Base-by-base conservation (phyloP, 2,888 invertebrate genomes). In the Cinara cedri region DNA sequence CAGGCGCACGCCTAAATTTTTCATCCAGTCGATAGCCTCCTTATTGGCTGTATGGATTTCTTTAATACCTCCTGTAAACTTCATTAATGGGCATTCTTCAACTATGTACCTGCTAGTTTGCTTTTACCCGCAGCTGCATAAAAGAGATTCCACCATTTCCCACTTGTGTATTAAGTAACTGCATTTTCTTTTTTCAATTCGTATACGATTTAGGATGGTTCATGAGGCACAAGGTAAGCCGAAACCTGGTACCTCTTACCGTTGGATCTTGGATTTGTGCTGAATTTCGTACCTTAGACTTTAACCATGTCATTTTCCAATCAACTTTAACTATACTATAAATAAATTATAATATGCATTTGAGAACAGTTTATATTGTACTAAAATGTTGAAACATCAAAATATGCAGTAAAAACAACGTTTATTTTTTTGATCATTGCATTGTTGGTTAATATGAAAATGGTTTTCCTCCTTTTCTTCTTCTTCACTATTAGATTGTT, bases 401-500 rank as follows among this genome's bases (percentile, higher is more conserved):
- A 60, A 60, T 60, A 60, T 60, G 24, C 60, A 60, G 60, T 60
- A 16, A 60, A 26, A 60, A 60, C 60, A 26, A 26, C 60, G 26
- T 60, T 60, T 60, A 60, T 60, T 60, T 60, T 54, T 62, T 62
- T 62, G 26, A 26, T 60, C 60, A 60, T 60, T 26, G 16, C 60
- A 62, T 34, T 9, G 34, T 62, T 42, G 62, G n/a, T 63, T 42
- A 42, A 42, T 60, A 60, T 60, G 9, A 60, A 26, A 63, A 63
- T 42, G 42, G 10, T 63, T 63, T 63, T 63, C 63, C n/a, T 63
- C 42, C 19, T 63, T 42, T 42, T n/a, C 42, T 63, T 34, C 62
- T 34, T 62, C 62, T 26, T 63, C 63, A 63, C 63, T 42, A 63
- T 42, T 63, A 63, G 42, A 63, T 42, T 42, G 34, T 63, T 63